phyloP scores from a whole-genome alignment of 2,113 vertebrate genomes.

The Baryphthengus martii region DNA sequence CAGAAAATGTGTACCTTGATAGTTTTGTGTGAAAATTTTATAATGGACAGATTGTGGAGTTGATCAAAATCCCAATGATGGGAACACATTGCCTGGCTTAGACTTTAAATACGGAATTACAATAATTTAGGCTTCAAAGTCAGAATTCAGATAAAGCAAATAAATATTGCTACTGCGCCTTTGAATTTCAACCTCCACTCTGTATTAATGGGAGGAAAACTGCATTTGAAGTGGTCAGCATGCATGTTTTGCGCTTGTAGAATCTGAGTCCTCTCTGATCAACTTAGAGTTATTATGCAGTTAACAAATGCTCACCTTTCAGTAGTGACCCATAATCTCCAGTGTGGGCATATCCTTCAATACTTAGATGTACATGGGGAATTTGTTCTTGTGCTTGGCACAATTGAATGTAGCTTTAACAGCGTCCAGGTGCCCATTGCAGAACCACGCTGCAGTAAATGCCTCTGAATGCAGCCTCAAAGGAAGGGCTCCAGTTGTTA shows the following conservation, averaged over 20 bases:
- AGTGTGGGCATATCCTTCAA: neutral
- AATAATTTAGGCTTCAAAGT: conserved; percentile 14
- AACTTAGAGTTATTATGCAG: neutral
- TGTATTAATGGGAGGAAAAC: neutral
- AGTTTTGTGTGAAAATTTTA: neutral
- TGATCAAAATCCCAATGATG: neutral
- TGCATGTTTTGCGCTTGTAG: neutral
- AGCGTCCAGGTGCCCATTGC: neutral
- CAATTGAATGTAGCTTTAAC: rapidly evolving
- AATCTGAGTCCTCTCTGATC: neutral
- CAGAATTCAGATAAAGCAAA: neutral
- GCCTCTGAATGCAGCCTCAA: neutral
- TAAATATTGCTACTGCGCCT: neutral
- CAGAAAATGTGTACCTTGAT: neutral
- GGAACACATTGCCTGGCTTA: neutral
- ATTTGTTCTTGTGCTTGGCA: neutral
- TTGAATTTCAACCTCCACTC: neutral
- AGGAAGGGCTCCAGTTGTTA: neutral
- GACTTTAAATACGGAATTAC: neutral
- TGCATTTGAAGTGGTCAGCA: neutral
- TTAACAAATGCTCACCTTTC: neutral
- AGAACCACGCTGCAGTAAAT: neutral
- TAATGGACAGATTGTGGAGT: neutral
- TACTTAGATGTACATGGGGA: neutral
- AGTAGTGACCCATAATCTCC: neutral